phyloP scores from a whole-genome alignment of 1,140 invertebrate species.

The Calephelis virginiensis region DNA sequence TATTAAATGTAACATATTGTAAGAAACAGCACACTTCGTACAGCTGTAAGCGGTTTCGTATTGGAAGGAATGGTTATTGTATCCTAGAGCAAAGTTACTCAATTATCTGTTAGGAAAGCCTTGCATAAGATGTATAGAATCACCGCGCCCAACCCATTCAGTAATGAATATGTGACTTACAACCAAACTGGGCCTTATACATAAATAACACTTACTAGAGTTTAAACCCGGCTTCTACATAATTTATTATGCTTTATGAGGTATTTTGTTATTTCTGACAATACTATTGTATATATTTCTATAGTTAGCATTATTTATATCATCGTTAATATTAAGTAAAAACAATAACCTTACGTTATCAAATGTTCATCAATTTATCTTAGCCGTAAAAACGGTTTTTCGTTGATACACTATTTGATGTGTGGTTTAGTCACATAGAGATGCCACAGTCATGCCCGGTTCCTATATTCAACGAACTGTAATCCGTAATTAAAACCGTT shows the following conservation, averaged over 20 bases:
- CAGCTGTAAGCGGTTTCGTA: neutral
- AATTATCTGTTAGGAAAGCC: constrained; percentile 6
- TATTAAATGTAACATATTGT: neutral
- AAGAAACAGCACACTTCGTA: neutral
- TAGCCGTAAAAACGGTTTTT: too few relatives aligned
- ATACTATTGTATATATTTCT: too few relatives aligned
- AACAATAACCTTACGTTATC: too few relatives aligned
- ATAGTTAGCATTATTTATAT: too few relatives aligned
- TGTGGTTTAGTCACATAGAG: too few relatives aligned
- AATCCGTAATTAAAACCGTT: too few relatives aligned
- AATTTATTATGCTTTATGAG: neutral
- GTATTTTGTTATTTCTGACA: neutral
- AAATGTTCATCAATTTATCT: too few relatives aligned
- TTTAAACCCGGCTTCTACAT: constrained; percentile 9
- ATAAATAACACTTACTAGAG: neutral
- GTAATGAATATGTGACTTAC: constrained; percentile 13
- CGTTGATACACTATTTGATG: too few relatives aligned
- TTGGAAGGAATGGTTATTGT: neutral
- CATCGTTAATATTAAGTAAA: too few relatives aligned
- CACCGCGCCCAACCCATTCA: constrained; percentile 12
- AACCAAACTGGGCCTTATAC: constrained; percentile 1
- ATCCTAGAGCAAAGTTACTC: neutral
- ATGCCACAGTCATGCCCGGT: too few relatives aligned
- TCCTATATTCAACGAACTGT: too few relatives aligned
- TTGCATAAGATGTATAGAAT: constrained; percentile 13